Evolutionary conservation across 1,140 invertebrate genomes (phyloP), one percentile per base, ranked within the genome.

Genomic region (Tetramorium alpestre): DNA sequence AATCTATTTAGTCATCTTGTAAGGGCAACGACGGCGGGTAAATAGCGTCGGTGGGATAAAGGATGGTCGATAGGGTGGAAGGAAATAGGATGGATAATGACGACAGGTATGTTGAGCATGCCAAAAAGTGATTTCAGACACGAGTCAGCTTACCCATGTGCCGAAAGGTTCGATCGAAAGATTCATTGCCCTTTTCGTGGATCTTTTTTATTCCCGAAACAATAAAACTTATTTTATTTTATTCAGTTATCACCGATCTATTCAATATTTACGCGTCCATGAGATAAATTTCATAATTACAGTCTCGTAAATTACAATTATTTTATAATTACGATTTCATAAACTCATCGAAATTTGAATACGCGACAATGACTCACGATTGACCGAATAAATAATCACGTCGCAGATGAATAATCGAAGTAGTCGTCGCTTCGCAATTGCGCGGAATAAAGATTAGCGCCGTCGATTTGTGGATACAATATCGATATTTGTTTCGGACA

Each of bases 21-120:
- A 60, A 38, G 72, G 49, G 44, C 78, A 18, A 64, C 11, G 65
- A 73, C n/a, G n/a, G 3, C 49, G 33, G 47, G 41, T 41, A 44
- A 51, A 47, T 64, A 44, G 62, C 60, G 60, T 69, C 72, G 28
- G 47, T 28, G 56, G 70, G 60, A 64, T 80, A 70, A 75, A 80
- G 60, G 60, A 56, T 62, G 86, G 87, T 88, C 87, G 86, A 90
- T 89, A 89, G 49, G 8, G 44, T 33, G 22, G 85, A 28, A 81
- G 56, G 47, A 78, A 33, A 77, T 77, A 60, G 38, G n/a, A 22
- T 41, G 80, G 54, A 38, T 73, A 62, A 64, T 60, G 56, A 22
- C 7, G 38, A 84, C 62, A 75, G 69, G 11, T 75, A 33, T 22
- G 41, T 18, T 16, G 22, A 41, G 13, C 60, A 18, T 67, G 76